These are phyloP conservation scores for Sprattus sprattus DNA, from an alignment of 2,113 vertebrate genomes.

Conservation along the genomic window DNA sequence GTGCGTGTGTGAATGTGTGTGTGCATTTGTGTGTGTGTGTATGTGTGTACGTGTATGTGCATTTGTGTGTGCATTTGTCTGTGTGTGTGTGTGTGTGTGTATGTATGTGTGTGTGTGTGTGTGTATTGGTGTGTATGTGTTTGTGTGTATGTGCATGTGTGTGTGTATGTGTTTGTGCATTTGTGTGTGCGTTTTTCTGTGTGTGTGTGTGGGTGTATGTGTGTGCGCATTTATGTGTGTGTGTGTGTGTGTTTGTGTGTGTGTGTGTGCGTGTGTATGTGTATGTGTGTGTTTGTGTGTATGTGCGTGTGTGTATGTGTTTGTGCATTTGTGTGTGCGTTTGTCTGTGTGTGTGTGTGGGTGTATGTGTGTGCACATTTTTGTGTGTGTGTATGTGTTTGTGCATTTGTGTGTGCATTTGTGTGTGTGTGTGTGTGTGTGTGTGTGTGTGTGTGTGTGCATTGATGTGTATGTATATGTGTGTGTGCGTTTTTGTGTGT, in stretches of 20 bases:
- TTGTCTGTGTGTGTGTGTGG: not conserved
- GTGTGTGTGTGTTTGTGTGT: not conserved
- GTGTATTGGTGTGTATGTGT: not conserved
- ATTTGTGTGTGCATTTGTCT: no score
- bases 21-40: not conserved
- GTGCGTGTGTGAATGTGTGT: not conserved
- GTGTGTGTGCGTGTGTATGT: not conserved
- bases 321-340: not conserved
- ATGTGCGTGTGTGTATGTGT: not conserved
- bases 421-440: not conserved
- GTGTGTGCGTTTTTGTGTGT: not conserved
- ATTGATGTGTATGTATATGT: no score
- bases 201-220: not conserved
- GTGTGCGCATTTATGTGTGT: no score
- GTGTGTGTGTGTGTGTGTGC: not conserved
- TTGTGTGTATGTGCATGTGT: not conserved
- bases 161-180: not conserved
- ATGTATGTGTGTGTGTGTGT: not conserved
- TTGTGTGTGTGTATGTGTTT: not conserved
- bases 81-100: not conserved
- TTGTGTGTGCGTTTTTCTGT: slow-evolving; percentile 4
- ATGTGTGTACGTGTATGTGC: not conserved
- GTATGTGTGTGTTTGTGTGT: not conserved
- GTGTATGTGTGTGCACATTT: no score
- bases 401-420: not conserved